Evolutionary conservation across 2,113 vertebrate species (phyloP), one percentile per base, ranked within the genome.

Genomic region (Dasyprocta punctata): DNA sequence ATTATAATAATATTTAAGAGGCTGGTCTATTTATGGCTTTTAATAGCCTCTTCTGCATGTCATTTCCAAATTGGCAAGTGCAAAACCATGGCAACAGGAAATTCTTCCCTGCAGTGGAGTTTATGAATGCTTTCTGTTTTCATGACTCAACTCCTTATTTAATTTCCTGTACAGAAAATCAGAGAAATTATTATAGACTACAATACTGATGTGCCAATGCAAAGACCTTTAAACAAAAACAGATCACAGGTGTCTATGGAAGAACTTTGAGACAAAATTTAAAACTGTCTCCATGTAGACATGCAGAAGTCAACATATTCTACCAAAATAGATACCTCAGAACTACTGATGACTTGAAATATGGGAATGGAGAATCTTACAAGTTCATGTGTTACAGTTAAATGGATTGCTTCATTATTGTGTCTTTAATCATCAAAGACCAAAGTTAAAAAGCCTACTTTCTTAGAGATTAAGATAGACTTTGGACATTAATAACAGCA

Each of bases 121-220:
- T 97, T 97, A 98, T 97, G 77, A 98, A 98, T 92, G 94, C 87
- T 98, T 98, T 98, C 97, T 97, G 95, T 97, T 98, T 97, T 98
- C 94, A 97, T 97, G 86, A 98, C 96, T 97, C 96, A 95, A 96
- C 56, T 98, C 90, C 90, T 97, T 92, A 98, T 98, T 98, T 97
- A 88, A 98, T 97, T 98, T 98, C 95, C 97, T 98, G 75, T 96
- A 95, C 63, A 88, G 95, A 92, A 97, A 98, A 87, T 58, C 33
- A 60, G 81, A 65, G 89, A 98, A 96, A 97, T 9, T 97, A 92
- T 71, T 93, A 38, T 78, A 94, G 69, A 97, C 80, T 97, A 97
- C 92, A 96, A 96, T 33, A 97, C 63, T 92, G 96, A 97, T 63
- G 67, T 83, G 83, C 83, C 97, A 97, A 92, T 94, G 96, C 22